Base-by-base conservation (phyloP, 1,140 invertebrate species). In the Chymomyza costata region DNA sequence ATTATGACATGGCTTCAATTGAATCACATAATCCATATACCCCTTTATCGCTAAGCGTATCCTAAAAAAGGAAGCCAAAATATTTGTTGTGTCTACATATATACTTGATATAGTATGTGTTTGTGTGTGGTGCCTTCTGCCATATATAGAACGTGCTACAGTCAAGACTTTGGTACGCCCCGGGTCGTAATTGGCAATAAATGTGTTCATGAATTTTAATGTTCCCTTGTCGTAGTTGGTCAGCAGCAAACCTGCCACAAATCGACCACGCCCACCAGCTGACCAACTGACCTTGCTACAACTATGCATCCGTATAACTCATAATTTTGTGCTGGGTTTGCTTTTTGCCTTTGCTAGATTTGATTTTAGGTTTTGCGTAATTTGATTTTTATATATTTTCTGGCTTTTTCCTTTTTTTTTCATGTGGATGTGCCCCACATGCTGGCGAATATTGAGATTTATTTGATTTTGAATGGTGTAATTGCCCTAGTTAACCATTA, bases 191-290 rank as follows among this genome's bases (percentile, higher is more conserved):
- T 80, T 80, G 73, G 73, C 73, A 80, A 80, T 80, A 80, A 80
- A 80, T 80, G 73, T 80, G 74, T 80, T 80, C 73, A 80, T 80
- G 73, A 80, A 80, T 80, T 80, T 80, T 80, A 80, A 80, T 80
- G 73, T 47, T 57, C 52, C 32, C 47, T 54, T 43, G 55, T 50
- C 49, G n/a, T n/a, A n/a, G n/a, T n/a, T n/a, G 73, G 73, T 78
- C 73, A 80, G 73, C 51, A 54, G 37, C 30, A 52, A 44, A 51
- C 34, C 39, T 34, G 10, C 25, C 37, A 11, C 11, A 5, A 44
- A 39, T 34, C 47, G 58, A 40, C 13, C 39, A 6, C 18, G 8
- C 3, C 18, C 7, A 18, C 28, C 6, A 6, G 1, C 7, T 18
- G 16, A 18, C 28, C 37, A 6, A 10, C 17, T n/a, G 19, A 15